A percentile compares a stretch with the other conserved stretches of the same genome.
These are phyloP conservation scores for Nannospalax galili DNA, from an alignment of 2,113 vertebrate genomes.

Conservation along the genomic window DNA sequence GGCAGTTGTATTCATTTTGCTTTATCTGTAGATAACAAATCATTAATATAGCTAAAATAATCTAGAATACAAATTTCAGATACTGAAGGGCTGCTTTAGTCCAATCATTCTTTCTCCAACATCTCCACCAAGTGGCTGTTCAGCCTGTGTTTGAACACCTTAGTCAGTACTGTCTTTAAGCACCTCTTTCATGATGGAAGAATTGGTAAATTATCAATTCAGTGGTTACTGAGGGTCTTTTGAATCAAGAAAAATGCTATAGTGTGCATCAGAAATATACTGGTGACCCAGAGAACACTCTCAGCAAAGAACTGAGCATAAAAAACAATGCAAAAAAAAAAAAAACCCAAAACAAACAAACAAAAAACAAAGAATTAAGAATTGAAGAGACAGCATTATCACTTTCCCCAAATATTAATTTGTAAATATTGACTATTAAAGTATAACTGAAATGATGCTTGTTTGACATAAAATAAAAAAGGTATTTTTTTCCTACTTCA, in stretches of 20 bases:
- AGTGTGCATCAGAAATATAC: conserved; percentile 1
- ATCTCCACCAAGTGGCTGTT: conserved; percentile 77
- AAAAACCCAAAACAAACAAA: too few relatives aligned
- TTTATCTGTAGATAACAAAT: conserved; percentile 40
- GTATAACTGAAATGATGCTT: not conserved
- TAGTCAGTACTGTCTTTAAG: conserved; percentile 35
- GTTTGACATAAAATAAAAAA: not conserved
- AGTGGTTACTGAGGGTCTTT: not conserved
- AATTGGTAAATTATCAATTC: conserved; percentile 33
- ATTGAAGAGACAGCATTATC: not conserved
- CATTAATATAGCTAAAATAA: conserved; percentile 21
- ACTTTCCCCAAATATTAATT: not conserved
- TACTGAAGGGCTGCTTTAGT: conserved; percentile 4
- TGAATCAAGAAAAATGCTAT: conserved; percentile 37
- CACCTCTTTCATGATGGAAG: not conserved
- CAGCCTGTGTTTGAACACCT: conserved; percentile 31
- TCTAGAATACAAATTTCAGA: conserved; percentile 16
- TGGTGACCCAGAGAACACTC: not conserved
- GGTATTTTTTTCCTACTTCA: not conserved
- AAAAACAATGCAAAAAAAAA: conserved; percentile 35
- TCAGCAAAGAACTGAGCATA: conserved; percentile 37
- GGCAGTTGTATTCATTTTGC: conserved; percentile 39
- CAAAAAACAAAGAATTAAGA: too few relatives aligned
- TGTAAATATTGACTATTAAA: conserved; percentile 8
- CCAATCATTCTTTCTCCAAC: conserved; percentile 71